Percentiles rank a stretch among this genome's conserved stretches.
Evolutionary conservation across 1,140 invertebrate species (phyloP).

Genomic region (Rhopalosiphum maidis): DNA sequence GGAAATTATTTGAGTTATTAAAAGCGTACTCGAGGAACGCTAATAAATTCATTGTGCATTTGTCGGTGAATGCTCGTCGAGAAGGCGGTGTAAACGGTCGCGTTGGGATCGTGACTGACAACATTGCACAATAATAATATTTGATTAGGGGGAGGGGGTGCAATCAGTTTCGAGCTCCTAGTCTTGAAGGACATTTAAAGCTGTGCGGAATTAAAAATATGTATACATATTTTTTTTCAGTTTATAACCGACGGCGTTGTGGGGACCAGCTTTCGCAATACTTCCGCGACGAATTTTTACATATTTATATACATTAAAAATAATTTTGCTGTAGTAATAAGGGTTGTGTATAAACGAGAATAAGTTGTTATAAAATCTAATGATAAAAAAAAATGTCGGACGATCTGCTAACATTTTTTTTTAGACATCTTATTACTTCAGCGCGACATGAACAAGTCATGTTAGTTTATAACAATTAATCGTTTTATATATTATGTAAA

Average conservation of each 20-base stretch:
- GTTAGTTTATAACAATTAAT: too few species aligned
- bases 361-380: background rate
- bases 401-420: background rate
- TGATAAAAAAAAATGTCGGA: background rate
- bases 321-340: background rate
- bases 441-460: too few species aligned
- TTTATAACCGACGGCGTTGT: too few species aligned
- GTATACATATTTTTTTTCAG: background rate
- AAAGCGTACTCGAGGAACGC: background rate
- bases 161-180: background rate
- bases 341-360: background rate
- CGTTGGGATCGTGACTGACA: background rate
- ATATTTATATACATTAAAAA: too few species aligned
- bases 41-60: slow-evolving; percentile 30
- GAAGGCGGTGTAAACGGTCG: background rate
- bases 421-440: too few species aligned
- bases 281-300: too few species aligned
- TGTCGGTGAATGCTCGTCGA: background rate
- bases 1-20: slow-evolving; percentile 42
- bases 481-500: too few species aligned
- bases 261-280: too few species aligned
- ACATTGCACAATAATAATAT: background rate
- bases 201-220: background rate
- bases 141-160: background rate
- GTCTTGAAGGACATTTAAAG: background rate